A percentile compares a stretch with the other conserved stretches of the same genome.
phyloP scores from a whole-genome alignment of 2,888 invertebrate genomes.

The Leptinotarsa rubiginosa region DNA sequence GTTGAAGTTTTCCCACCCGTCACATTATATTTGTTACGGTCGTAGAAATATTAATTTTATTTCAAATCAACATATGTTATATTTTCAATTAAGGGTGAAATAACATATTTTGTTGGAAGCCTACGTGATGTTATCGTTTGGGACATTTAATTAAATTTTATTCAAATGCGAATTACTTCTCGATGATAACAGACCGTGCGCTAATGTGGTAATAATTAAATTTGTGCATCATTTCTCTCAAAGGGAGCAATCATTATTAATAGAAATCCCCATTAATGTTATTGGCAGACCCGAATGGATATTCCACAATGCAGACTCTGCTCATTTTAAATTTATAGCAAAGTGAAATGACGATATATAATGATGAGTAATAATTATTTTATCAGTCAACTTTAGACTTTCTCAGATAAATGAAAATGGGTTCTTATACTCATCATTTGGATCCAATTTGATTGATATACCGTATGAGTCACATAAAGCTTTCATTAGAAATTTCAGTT shows the following conservation, averaged over 20 bases:
- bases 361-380: neutral
- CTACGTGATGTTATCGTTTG: conserved; percentile 47
- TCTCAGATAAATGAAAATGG: neutral
- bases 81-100: conserved; percentile 34
- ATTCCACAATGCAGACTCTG: conserved; percentile 10
- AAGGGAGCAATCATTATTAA: conserved; percentile 48
- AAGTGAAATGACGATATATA: neutral
- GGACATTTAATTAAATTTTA: conserved; percentile 54
- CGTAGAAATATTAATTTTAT: neutral
- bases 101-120: conserved; percentile 46
- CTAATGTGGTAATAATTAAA: conserved; percentile 59
- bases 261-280: conserved; percentile 47
- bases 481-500: too few relatives aligned
- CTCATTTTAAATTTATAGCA: conserved; percentile 11
- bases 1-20: neutral
- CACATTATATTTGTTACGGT: neutral
- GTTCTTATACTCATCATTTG: neutral
- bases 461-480: too few relatives aligned
- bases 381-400: neutral
- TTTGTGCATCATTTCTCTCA: conserved; percentile 53
- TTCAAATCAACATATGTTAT: conserved; percentile 22
- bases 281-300: conserved; percentile 26
- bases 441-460: too few relatives aligned
- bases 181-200: conserved; percentile 48
- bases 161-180: conserved; percentile 55